Evolutionary conservation across 2,888 invertebrate species (phyloP), one percentile per base, ranked within the genome.

Genomic region (Oxystoma pomonae): DNA sequence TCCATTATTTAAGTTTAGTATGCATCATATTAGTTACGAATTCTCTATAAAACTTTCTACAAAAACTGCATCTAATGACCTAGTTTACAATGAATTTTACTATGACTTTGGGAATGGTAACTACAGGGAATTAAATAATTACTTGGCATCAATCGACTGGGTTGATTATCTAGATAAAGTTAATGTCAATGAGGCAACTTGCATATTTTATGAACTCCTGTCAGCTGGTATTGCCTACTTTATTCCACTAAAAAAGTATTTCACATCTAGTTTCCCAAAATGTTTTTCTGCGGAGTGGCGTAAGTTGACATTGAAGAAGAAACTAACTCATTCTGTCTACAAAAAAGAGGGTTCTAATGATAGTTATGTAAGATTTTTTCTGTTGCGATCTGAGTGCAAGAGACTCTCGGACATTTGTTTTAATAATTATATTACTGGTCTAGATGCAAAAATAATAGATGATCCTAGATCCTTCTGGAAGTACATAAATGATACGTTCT

Each of bases 171-270:
- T 19, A 9, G 57, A 57, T 5, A 57, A 20, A 17, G n/a, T 20
- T 57, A 55, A n/a, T n/a, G n/a, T n/a, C n/a, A n/a, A n/a, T n/a
- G n/a, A n/a, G n/a, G n/a, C n/a, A n/a, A n/a, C n/a, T n/a, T n/a
- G 3, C n/a, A 3, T 19, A 7, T 20, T 18, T 57, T 16, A 5
- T 16, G 55, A 16, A 53, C 17, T 53, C 3, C 3, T 16, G 9
- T 53, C 16, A n/a, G 9, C 16, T n/a, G 65, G 62, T 67, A 70
- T 68, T 51, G 12, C 56, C 17, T 21, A 22, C 17, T 12, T 9
- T 19, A 62, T 61, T 55, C 19, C 17, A 19, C 60, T 51, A 55
- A 17, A 60, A 60, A 52, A 58, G 3, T 35, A 17, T 52, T 50
- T 52, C 20, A 56, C 59, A 49, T 58, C 55, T 52, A 35, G 16